phyloP scores from a whole-genome alignment of 2,797 vertebrate species.

The Meriones psammophilus region DNA sequence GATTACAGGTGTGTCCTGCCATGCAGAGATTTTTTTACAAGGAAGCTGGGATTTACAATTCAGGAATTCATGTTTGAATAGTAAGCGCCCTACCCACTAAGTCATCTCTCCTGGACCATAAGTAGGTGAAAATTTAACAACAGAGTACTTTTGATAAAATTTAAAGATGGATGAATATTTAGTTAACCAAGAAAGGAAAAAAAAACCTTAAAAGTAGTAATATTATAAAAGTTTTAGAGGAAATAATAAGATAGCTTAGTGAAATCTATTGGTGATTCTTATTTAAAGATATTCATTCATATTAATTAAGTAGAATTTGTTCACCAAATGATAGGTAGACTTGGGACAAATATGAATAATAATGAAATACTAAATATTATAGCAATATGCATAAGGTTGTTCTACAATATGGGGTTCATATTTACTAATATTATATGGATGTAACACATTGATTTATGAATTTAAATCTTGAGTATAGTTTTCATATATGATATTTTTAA shows the following conservation, averaged over 20 bases:
- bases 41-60: neutral
- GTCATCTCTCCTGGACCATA: neutral
- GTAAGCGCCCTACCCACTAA: neutral
- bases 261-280: neutral
- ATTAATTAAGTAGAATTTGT: neutral
- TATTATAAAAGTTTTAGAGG: neutral
- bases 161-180: neutral
- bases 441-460: neutral
- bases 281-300: neutral
- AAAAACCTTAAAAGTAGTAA: neutral
- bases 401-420: neutral
- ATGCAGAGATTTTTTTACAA: neutral
- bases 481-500: neutral
- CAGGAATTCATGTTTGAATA: neutral
- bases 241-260: neutral
- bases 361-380: neutral
- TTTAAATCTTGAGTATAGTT: neutral
- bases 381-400: neutral
- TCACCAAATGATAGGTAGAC: neutral
- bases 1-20: neutral
- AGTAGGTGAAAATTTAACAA: constrained; percentile 26
- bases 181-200: neutral
- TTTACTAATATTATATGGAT: neutral
- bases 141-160: neutral
- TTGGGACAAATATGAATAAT: constrained; percentile 17